Evolutionary conservation across 2,888 invertebrate genomes (phyloP).

Genomic region (Parascotia fuliginaria): DNA sequence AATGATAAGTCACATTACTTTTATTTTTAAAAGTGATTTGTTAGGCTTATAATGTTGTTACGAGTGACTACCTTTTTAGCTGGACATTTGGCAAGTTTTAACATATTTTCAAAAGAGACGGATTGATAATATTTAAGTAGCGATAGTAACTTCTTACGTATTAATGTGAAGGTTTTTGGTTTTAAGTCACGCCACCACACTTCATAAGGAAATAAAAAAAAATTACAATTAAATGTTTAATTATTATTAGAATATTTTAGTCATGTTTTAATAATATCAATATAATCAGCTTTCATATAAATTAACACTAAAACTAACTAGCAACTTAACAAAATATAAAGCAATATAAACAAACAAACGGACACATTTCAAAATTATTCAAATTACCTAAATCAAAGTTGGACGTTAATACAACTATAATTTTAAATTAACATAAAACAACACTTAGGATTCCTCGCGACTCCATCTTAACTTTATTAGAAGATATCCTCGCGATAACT

Average conservation of each 20-base stretch:
- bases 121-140: too few relatives aligned
- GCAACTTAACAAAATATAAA: neutral
- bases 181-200: too few relatives aligned
- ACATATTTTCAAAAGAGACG: too few relatives aligned
- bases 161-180: too few relatives aligned
- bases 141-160: too few relatives aligned
- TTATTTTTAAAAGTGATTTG: slow-evolving; percentile 6
- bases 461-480: slow-evolving; percentile 75
- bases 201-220: too few relatives aligned
- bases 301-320: neutral
- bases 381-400: slow-evolving; percentile 64
- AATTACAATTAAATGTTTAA: too few relatives aligned
- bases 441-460: slow-evolving; percentile 74
- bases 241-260: too few relatives aligned
- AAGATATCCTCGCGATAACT: slow-evolving; percentile 77
- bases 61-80: too few relatives aligned
- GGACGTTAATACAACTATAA: slow-evolving; percentile 66
- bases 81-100: too few relatives aligned
- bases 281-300: too few relatives aligned
- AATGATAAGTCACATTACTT: slow-evolving; percentile 9
- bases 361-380: slow-evolving; percentile 53
- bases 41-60: neutral
- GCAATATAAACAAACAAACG: slow-evolving; percentile 20
- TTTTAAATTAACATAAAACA: slow-evolving; percentile 78
- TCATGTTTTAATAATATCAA: too few relatives aligned